Percentiles rank a stretch among this genome's conserved stretches.
phyloP scores from a whole-genome alignment of 2,888 invertebrate species.

The Glaucopsyche alexis region DNA sequence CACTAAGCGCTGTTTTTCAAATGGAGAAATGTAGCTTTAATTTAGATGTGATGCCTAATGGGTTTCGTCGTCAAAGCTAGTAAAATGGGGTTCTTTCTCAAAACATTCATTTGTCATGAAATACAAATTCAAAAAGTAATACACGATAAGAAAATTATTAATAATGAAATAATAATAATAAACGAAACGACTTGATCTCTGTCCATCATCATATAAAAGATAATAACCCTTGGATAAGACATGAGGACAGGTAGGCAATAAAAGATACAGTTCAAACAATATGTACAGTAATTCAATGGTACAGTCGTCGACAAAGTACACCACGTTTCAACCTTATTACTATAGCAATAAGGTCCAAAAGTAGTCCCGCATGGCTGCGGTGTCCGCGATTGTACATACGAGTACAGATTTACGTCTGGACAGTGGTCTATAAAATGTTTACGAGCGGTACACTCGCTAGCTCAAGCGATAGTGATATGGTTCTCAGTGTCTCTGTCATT shows the following conservation, averaged over 20 bases:
- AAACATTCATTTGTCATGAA: neutral
- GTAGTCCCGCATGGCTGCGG: neutral
- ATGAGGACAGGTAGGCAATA: neutral
- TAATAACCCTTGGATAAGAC: neutral
- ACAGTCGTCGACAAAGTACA: neutral
- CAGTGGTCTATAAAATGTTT: constrained; percentile 25
- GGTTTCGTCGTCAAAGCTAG: neutral
- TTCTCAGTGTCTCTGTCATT: neutral
- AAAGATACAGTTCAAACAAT: neutral
- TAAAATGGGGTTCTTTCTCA: neutral
- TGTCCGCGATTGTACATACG: neutral
- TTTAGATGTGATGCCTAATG: neutral
- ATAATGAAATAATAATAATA: neutral
- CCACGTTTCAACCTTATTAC: neutral
- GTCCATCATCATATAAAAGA: constrained; percentile 1
- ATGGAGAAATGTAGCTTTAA: neutral
- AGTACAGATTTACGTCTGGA: constrained; percentile 6
- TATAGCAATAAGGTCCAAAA: neutral
- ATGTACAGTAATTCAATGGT: neutral
- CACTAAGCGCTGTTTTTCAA: neutral
- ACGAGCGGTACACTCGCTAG: constrained; percentile 17
- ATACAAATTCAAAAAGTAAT: neutral
- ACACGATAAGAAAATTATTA: neutral
- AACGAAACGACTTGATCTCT: neutral
- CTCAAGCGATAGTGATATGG: neutral